These are phyloP conservation scores for Ictalurus punctatus DNA, from an alignment of 2,113 vertebrate species.

Conservation along the genomic window DNA sequence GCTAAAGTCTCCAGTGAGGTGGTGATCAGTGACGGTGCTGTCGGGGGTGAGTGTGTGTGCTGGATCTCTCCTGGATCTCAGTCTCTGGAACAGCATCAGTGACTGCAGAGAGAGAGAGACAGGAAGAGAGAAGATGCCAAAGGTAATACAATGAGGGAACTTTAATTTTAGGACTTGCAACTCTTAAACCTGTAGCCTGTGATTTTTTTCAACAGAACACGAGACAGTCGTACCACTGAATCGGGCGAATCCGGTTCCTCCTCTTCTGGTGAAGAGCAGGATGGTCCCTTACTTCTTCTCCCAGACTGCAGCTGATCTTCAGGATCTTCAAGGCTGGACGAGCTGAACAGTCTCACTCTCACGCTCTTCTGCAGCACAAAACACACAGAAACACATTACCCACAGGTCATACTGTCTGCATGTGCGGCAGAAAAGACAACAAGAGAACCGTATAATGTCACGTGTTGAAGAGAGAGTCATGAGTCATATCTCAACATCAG, in stretches of 20 bases:
- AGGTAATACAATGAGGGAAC: background rate
- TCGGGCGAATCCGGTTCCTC: background rate
- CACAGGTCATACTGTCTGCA: background rate
- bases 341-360: constrained; percentile 57
- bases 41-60: constrained; percentile 33
- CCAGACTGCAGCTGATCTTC: background rate
- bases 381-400: background rate
- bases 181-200: no score
- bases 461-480: background rate
- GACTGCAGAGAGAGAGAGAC: constrained; percentile 20
- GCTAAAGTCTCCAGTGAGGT: constrained; percentile 61
- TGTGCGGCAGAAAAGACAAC: background rate
- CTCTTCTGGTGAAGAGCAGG: constrained; percentile 37
- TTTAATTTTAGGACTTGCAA: no score
- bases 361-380: constrained; percentile 51
- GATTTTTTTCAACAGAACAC: background rate
- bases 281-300: background rate
- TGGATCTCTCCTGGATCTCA: constrained; percentile 29
- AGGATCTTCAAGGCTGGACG: constrained; percentile 35
- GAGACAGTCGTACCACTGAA: constrained; percentile 14
- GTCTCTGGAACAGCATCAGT: constrained; percentile 26
- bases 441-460: background rate
- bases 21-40: constrained; percentile 22
- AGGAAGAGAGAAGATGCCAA: background rate
- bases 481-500: background rate